Base-by-base conservation (phyloP, 2,888 invertebrate species). In the Anthoptus insignis region DNA sequence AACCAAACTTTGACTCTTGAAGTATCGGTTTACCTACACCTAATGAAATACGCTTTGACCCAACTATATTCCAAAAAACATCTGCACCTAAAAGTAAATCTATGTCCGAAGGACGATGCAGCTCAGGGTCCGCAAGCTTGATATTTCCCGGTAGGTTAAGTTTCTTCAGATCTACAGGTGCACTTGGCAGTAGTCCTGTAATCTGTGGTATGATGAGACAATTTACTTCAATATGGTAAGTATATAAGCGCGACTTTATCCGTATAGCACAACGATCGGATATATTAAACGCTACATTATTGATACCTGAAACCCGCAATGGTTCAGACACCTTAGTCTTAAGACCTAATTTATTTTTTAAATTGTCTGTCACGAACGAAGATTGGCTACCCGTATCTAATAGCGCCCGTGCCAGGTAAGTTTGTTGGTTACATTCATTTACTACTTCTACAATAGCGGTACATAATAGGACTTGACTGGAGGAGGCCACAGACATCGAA, bases 301-400 rank as follows among this genome's bases (percentile, higher is more conserved):
- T 32, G 9, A 32, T 32, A 32, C 32, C 32, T 9, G 32, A 32
- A 7, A 32, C 9, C 7, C 32, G 32, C 7, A 32, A 9, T 9
- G 32, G 32, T 32, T 32, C 32, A 32, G 7, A 7, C 9, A 7
- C 32, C 9, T 32, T 9, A 7, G 32, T 7, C 7, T 4, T 9
- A 32, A 32, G 32, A 32, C 11, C 16, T 16, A 52, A 14, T 29
- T 52, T 27, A n/a, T 22, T 16, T 14, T 16, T 52, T 29, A 52
- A 29, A 8, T 22, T 32, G 1, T 52, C 16, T 14, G 50, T 29
- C 16, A 52, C 19, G 19, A 52, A 52, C 0, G 29, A 52, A 2
- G 50, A 52, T 14, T 52, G 50, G 11, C 50, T 52, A 29, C 50
- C 50, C 16, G 50, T 27, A 29, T 52, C 50, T 29, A 52, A 11